Conservation (phyloP, 2,113 vertebrate species). For the Lepisosteus osseus region DNA sequence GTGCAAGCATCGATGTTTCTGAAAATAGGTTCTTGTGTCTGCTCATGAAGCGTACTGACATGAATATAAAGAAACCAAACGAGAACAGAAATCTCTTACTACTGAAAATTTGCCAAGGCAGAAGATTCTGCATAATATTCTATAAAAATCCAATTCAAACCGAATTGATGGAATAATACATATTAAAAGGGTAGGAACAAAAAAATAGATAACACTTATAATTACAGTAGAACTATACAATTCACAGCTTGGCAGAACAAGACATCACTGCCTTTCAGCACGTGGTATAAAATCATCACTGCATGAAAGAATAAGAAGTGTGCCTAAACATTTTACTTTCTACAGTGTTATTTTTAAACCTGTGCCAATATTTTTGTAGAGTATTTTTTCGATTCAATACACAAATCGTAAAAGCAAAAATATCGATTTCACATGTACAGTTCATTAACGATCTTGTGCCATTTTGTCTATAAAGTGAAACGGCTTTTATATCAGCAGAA, state of each 20-base stretch:
- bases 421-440: background rate
- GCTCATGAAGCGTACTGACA: slow-evolving; percentile 62
- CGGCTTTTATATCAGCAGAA: slow-evolving; percentile 7
- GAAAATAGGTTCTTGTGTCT: slow-evolving; percentile 56
- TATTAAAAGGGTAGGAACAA: slow-evolving; percentile 61
- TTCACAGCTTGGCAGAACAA: slow-evolving; percentile 74
- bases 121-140: slow-evolving; percentile 76
- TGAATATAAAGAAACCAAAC: slow-evolving; percentile 66
- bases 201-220: slow-evolving; percentile 61
- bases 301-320: slow-evolving; percentile 10
- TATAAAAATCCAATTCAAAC: slow-evolving; percentile 85
- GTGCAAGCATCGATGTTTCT: slow-evolving; percentile 55
- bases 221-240: slow-evolving; percentile 68
- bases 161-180: slow-evolving; percentile 75
- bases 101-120: slow-evolving; percentile 73
- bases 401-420: slow-evolving; percentile 26
- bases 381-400: slow-evolving; percentile 12
- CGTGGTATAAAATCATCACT: slow-evolving; percentile 24
- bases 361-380: slow-evolving; percentile 1
- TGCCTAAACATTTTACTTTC: background rate
- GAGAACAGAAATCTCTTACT: slow-evolving; percentile 88
- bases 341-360: background rate
- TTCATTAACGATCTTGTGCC: slow-evolving; percentile 29
- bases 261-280: slow-evolving; percentile 49
- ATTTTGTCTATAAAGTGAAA: slow-evolving; percentile 26